Conservation (phyloP, 2,888 invertebrate species). For the Eristalis tenax region DNA sequence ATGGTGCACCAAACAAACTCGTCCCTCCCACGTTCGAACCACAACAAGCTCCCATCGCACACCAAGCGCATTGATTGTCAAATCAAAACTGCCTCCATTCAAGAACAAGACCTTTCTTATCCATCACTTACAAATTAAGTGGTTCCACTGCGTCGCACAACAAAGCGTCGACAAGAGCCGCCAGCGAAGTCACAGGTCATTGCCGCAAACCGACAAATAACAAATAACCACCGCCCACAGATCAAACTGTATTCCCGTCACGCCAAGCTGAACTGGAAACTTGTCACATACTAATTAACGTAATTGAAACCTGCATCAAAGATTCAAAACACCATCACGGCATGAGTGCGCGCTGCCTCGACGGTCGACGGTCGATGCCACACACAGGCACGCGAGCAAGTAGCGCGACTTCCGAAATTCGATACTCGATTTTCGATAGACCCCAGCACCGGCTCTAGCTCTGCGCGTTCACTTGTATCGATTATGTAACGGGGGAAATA, state of each 20-base stretch:
- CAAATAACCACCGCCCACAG: not conserved
- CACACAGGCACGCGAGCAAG: constrained; percentile 14
- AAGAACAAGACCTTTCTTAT: too few relatives aligned
- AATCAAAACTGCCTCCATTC: too few relatives aligned
- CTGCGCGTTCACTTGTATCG: not conserved
- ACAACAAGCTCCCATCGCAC: too few relatives aligned
- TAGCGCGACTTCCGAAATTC: constrained; percentile 36
- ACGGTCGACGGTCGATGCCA: not conserved
- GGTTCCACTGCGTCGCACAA: too few relatives aligned
- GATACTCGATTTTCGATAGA: constrained; percentile 38
- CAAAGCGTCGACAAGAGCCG: too few relatives aligned
- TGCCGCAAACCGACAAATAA: constrained; percentile 1
- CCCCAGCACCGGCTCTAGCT: not conserved
- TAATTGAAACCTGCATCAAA: constrained; percentile 56
- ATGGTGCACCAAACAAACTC: too few relatives aligned
- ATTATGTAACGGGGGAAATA: constrained; percentile 25
- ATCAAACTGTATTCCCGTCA: constrained; percentile 28
- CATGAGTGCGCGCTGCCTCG: not conserved
- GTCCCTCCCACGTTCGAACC: too few relatives aligned
- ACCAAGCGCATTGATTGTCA: too few relatives aligned
- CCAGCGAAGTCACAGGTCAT: not conserved
- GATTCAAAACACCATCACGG: constrained; percentile 27
- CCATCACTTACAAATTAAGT: too few relatives aligned
- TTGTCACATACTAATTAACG: constrained; percentile 62
- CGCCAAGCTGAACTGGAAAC: constrained; percentile 47